Evolutionary conservation across 2,113 vertebrate species (phyloP), one percentile per base, ranked within the genome.

Genomic region (Oreochromis niloticus): DNA sequence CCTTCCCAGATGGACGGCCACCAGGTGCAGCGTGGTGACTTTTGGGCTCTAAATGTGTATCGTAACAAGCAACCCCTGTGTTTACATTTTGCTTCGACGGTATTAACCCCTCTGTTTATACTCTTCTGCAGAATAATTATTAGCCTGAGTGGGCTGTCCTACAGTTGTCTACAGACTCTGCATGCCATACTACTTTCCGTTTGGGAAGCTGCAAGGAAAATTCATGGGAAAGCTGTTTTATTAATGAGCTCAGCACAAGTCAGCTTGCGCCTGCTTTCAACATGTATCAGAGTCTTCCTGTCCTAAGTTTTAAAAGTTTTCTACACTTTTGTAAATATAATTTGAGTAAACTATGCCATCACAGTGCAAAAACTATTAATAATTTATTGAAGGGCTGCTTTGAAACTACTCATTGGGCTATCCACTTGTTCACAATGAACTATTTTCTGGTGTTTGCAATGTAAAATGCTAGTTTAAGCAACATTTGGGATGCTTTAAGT

Each of bases 51-150:
- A 5, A 84, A 13, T 2, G 34, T 41, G 59, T 55, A 54, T 39
- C 2, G 24, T 30, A 22, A 88, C 73, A 57, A 85, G 54, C 83
- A 71, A 56, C 4, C 57, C 27, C 24, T 41, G 9, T 24, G 82
- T 86, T 80, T 82, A 30, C 82, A 52, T 16, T 83, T 39, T 71
- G 55, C 56, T 85, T n/a, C 55, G 61, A 85, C 66, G 63, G 54
- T 79, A 83, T 80, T 73, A 30, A 17, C 54, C 39, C 83, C 56
- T 57, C 59, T 66, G 88, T 82, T 87, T 87, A 84, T 85, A 85
- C 52, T 52, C 80, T 71, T 41, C 73, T 19, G 50, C 84, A 68
- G 84, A 86, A 85, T 73, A 85, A 63, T 90, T 85, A 85, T 88
- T 73, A 90, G 81, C 63, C 30, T 3, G 50, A 68, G 46, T 24